Evolutionary conservation across 2,797 vertebrate genomes (phyloP).

Genomic region (Coracias cyanogaster): DNA sequence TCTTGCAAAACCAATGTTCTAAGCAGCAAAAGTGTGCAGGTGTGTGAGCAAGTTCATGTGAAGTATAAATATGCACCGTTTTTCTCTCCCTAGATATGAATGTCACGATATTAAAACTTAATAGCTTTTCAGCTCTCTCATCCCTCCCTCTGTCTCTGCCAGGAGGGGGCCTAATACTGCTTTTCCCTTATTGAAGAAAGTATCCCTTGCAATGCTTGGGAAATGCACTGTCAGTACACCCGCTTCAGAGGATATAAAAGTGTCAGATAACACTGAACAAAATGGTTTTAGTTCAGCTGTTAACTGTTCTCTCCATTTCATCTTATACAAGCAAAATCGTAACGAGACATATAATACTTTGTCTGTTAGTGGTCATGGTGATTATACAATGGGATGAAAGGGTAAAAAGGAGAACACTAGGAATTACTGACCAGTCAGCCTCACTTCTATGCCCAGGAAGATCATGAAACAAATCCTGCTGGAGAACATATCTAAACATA

Average conservation of each 20-base stretch:
- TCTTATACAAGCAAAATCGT: not conserved
- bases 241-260: not conserved
- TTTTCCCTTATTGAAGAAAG: not conserved
- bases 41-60: not conserved
- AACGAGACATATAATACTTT: not conserved
- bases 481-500: not conserved
- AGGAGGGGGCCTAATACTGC: not conserved
- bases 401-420: not conserved
- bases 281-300: not conserved
- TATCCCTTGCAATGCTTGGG: not conserved
- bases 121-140: not conserved
- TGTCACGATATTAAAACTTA: not conserved
- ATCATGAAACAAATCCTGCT: not conserved
- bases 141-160: not conserved
- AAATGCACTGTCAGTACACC: not conserved
- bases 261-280: not conserved
- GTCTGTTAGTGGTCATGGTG: not conserved
- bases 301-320: not conserved
- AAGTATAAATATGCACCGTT: not conserved
- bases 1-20: not conserved
- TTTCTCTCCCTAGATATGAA: not conserved
- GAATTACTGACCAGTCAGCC: not conserved
- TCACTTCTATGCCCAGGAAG: not conserved
- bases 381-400: not conserved
- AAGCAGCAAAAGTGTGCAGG: not conserved